These are phyloP conservation scores for Porites evermanni DNA, from an alignment of 92 coral and sea anemone genomes.

Conservation along the genomic window DNA sequence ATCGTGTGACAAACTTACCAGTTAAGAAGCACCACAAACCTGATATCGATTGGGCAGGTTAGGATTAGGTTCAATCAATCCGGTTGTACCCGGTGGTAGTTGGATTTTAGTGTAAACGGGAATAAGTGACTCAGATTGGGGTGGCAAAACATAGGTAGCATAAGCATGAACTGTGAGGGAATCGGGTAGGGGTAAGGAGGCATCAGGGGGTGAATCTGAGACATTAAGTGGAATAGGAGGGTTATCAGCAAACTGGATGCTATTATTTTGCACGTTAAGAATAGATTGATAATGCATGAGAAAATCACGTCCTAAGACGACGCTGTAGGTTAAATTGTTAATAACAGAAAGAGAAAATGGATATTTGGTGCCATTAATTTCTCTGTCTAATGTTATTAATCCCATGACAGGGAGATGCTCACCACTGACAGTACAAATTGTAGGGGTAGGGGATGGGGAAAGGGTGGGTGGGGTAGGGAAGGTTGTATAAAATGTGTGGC, in stretches of 20 bases:
- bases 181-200: no score
- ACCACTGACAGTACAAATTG: slow-evolving; percentile 62
- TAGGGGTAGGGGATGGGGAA: background rate
- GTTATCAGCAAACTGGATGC: background rate
- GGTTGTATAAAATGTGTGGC: background rate
- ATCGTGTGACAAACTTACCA: slow-evolving; percentile 26
- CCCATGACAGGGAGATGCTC: slow-evolving; percentile 46
- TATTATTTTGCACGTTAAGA: background rate
- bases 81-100: slow-evolving; percentile 6
- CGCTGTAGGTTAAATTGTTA: background rate
- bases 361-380: background rate
- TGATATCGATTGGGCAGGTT: slow-evolving; percentile 36
- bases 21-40: slow-evolving; percentile 40
- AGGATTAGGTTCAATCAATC: slow-evolving; percentile 47
- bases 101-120: no score
- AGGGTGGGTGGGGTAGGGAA: background rate
- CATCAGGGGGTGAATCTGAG: no score
- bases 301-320: slow-evolving; percentile 51
- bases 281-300: slow-evolving; percentile 26
- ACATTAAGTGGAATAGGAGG: background rate
- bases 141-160: no score
- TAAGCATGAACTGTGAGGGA: no score
- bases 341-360: slow-evolving; percentile 11
- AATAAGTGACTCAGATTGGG: no score
- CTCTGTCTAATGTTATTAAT: background rate